Evolutionary conservation across 2,113 vertebrate species (phyloP).

Genomic region (Forbesichthys agassizii): DNA sequence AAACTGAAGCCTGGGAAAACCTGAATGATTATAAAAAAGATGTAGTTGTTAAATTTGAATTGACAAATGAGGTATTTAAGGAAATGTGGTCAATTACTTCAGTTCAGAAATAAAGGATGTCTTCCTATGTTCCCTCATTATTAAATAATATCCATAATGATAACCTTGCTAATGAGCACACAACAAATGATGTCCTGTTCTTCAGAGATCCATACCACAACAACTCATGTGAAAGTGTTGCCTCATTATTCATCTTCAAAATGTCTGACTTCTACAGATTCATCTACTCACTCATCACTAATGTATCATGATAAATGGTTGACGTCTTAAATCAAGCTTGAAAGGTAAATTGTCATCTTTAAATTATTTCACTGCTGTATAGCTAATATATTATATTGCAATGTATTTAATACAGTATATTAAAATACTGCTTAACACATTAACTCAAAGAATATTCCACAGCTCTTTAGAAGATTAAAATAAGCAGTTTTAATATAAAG

Average conservation of each 20-base stretch:
- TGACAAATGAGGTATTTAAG: slow-evolving; percentile 8
- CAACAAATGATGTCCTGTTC: slow-evolving; percentile 7
- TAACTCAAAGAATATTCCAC: no score
- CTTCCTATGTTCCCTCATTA: neutral
- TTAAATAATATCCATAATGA: slow-evolving; percentile 11
- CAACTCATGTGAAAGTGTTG: slow-evolving; percentile 23
- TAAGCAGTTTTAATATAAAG: no score
- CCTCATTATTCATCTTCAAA: slow-evolving; percentile 29
- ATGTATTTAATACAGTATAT: no score
- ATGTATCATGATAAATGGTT: no score
- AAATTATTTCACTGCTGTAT: no score
- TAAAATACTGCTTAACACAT: no score
- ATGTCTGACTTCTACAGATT: slow-evolving; percentile 24
- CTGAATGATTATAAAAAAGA: neutral
- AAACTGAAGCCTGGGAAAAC: no score
- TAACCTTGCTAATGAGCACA: slow-evolving; percentile 7
- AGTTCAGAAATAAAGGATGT: slow-evolving; percentile 12
- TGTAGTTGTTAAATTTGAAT: neutral
- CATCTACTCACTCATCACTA: no score
- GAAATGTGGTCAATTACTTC: slow-evolving; percentile 6
- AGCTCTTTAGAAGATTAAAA: no score
- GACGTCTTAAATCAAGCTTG: no score
- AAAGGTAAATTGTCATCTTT: no score
- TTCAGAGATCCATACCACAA: slow-evolving; percentile 15
- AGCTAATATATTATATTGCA: no score